Conservation (phyloP, 2,797 vertebrate genomes). For the Argyrosomus regius region DNA sequence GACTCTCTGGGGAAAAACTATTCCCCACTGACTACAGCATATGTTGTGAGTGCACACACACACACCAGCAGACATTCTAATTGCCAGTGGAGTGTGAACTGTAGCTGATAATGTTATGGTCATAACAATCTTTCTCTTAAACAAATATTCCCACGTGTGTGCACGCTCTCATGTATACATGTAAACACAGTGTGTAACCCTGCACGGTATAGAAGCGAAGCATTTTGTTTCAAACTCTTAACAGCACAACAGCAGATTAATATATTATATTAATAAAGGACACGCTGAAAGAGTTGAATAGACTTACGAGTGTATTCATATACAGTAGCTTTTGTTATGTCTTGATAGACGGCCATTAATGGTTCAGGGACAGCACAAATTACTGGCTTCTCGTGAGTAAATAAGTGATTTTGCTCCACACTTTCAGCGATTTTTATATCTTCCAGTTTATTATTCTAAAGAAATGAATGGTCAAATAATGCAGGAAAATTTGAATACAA, state of each 20-base stretch:
- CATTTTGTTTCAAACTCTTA: constrained; percentile 13
- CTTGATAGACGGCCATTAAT: constrained; percentile 35
- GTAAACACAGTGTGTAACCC: background rate
- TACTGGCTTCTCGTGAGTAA: constrained; percentile 58
- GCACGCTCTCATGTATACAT: background rate
- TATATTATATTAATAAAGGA: constrained; percentile 38
- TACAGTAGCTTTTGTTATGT: constrained; percentile 38
- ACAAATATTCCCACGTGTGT: constrained; percentile 55
- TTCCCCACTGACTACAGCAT: constrained; percentile 72
- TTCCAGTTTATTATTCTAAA: constrained; percentile 57
- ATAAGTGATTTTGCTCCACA: constrained; percentile 61
- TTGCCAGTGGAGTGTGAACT: constrained; percentile 90
- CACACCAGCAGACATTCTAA: constrained; percentile 78
- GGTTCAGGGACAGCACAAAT: constrained; percentile 75
- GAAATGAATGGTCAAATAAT: constrained; percentile 72
- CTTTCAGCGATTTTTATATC: constrained; percentile 55
- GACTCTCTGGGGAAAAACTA: constrained; percentile 88
- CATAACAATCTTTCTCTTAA: constrained; percentile 65
- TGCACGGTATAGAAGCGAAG: background rate
- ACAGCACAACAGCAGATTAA: constrained; percentile 32
- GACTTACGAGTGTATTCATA: constrained; percentile 41
- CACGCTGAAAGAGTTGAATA: constrained; percentile 30
- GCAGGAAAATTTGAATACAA: constrained; percentile 70
- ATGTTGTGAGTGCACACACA: constrained; percentile 49
- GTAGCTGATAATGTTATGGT: constrained; percentile 88